A percentile compares a stretch with the other conserved stretches of the same genome.
Conservation (phyloP, 2,797 vertebrate genomes). For the Cercopithecus neglectus region DNA sequence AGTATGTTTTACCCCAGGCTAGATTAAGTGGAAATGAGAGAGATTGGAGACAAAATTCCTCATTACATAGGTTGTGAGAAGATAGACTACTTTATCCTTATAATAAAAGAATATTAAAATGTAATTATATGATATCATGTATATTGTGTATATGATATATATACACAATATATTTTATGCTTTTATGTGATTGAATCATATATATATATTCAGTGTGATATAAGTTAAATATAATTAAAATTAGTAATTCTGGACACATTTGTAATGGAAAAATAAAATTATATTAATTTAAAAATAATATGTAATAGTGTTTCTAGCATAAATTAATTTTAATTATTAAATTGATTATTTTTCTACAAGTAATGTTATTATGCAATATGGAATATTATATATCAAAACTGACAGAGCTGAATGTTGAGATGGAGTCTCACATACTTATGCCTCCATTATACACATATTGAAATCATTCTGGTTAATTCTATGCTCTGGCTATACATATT, state of each 20-base stretch:
- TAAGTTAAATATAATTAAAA: neutral
- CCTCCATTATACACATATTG: constrained; percentile 58
- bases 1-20: constrained; percentile 17
- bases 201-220: neutral
- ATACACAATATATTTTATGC: no score
- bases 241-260: neutral
- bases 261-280: neutral
- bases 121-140: neutral
- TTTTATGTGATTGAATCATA: neutral
- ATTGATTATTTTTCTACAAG: neutral
- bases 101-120: neutral
- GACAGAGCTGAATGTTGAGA: constrained; percentile 25
- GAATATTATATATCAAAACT: neutral
- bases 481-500: constrained; percentile 54
- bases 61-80: neutral
- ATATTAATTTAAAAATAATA: neutral
- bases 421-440: neutral
- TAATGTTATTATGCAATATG: neutral
- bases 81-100: neutral
- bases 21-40: constrained; percentile 26
- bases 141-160: no score
- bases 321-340: neutral
- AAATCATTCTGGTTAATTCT: constrained; percentile 65
- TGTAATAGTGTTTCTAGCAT: neutral
- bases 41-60: constrained; percentile 36